Evolutionary conservation across 2,113 vertebrate genomes (phyloP).

Genomic region (Cyphomyrus plagiostoma): DNA sequence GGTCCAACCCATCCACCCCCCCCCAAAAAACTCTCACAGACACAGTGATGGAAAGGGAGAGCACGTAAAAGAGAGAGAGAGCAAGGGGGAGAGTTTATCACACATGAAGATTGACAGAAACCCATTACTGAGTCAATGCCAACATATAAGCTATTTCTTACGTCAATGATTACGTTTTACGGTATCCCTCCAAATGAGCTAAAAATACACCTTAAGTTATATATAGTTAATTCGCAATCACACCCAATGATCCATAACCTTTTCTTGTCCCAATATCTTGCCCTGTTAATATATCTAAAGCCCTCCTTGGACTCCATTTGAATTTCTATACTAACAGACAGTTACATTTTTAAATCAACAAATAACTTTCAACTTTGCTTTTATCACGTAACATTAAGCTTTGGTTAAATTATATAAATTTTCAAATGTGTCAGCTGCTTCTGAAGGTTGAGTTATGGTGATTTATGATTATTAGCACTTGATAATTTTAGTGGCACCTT

Average conservation of each 20-base stretch:
- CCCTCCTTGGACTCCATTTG: neutral
- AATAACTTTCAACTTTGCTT: neutral
- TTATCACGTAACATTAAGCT: neutral
- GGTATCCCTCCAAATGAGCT: constrained; percentile 17
- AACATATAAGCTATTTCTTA: constrained; percentile 19
- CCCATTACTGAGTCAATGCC: constrained; percentile 22
- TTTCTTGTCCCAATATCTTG: neutral
- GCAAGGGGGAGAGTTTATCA: constrained; percentile 11
- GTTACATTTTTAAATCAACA: neutral
- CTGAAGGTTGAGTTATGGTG: neutral
- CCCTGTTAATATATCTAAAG: neutral
- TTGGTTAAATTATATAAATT: neutral
- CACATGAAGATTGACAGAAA: constrained; percentile 23
- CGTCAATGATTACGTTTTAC: constrained; percentile 23
- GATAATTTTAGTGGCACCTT: neutral
- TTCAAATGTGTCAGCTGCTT: neutral
- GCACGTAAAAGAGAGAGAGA: neutral
- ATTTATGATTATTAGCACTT: neutral
- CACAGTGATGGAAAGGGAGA: constrained; percentile 22
- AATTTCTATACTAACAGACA: neutral
- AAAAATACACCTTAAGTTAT: constrained; percentile 26
- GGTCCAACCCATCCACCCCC: constrained; percentile 16
- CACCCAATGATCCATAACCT: neutral
- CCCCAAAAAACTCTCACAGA: constrained; percentile 36
- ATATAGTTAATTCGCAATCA: neutral